A percentile compares a stretch with the other conserved stretches of the same genome.
phyloP scores from a whole-genome alignment of 2,797 vertebrate genomes.

The Enteromius thamalakanensis region DNA sequence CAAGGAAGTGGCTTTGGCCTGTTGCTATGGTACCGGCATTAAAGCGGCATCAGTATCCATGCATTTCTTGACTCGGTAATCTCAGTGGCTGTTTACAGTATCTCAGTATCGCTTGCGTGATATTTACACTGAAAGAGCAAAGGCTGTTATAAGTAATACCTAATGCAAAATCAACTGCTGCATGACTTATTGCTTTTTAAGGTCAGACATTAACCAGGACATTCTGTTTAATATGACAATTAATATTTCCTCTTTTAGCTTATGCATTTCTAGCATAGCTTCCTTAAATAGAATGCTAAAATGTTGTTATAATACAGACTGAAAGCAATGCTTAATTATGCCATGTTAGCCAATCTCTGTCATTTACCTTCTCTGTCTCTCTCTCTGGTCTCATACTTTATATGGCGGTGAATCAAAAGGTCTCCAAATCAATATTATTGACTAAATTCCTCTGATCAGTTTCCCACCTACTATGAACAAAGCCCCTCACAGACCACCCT shows the following conservation, averaged over 20 bases:
- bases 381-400: not conserved
- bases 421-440: conserved; percentile 28
- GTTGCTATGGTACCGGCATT: conserved; percentile 54
- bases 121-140: conserved; percentile 6
- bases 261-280: not conserved
- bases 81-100: conserved; percentile 10
- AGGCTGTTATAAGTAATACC: not conserved
- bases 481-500: conserved; percentile 4
- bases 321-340: not conserved
- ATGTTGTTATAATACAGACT: not conserved
- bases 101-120: not conserved
- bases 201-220: not conserved
- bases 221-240: not conserved
- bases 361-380: not conserved
- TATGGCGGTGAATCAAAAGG: not conserved
- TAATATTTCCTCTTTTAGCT: too few species aligned
- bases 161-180: not conserved
- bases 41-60: conserved; percentile 42
- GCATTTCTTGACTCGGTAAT: conserved; percentile 35
- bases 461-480: conserved; percentile 4
- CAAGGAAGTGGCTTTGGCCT: conserved; percentile 37
- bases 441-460: not conserved
- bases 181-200: not conserved
- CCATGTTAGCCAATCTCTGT: not conserved
- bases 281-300: not conserved